Evolutionary conservation across 2,888 invertebrate species (phyloP).

Genomic region (Cecidostiba fungosa): DNA sequence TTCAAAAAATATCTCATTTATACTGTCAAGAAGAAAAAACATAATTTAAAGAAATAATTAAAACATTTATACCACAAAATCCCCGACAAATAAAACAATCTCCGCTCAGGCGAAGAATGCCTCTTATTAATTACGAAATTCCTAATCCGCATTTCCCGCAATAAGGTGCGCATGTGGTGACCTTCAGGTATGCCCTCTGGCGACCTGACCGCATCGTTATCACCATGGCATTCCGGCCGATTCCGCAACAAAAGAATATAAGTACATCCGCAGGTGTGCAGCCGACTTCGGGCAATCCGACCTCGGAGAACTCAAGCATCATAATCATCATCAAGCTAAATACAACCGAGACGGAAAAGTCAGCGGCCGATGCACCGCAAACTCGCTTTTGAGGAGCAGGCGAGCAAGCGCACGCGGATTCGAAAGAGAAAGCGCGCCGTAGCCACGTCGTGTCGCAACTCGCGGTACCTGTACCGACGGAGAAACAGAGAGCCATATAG

Average conservation of each 20-base stretch:
- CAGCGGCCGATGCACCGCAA: slow-evolving; percentile 21
- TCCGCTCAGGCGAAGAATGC: neutral
- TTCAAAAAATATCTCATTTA: too few species aligned
- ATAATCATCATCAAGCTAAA: neutral
- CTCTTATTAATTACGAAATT: neutral
- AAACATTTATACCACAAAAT: neutral
- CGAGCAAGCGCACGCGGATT: slow-evolving; percentile 29
- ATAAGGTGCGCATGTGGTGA: neutral
- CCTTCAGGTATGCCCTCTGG: neutral
- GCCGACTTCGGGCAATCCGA: neutral
- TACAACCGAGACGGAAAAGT: neutral
- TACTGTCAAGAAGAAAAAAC: too few species aligned
- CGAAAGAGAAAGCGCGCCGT: slow-evolving; percentile 56
- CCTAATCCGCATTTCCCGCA: neutral
- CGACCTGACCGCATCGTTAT: slow-evolving; percentile 17
- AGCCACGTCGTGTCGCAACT: slow-evolving; percentile 49
- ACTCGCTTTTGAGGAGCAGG: slow-evolving; percentile 21
- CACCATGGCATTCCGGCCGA: neutral
- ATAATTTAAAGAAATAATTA: neutral
- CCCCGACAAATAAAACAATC: neutral
- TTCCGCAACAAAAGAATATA: neutral
- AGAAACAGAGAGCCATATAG: slow-evolving; percentile 24
- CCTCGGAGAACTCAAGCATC: neutral
- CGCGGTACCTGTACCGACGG: neutral
- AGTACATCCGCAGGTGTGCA: neutral